These are phyloP conservation scores for Eubasilissa splendida DNA, from an alignment of 2,888 invertebrate genomes.

Conservation along the genomic window DNA sequence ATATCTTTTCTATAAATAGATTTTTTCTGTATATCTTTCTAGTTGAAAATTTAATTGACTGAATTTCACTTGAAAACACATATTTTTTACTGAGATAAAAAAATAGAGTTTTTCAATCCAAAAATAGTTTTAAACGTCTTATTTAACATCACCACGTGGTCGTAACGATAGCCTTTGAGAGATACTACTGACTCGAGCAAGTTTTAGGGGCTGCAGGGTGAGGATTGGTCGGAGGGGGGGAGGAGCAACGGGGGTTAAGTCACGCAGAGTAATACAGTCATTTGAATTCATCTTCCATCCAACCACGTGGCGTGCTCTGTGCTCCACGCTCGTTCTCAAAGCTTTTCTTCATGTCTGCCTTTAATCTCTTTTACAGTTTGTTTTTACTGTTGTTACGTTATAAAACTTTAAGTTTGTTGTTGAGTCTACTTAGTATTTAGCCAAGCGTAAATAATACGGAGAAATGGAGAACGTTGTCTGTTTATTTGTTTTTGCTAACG, in stretches of 20 bases:
- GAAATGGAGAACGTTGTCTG: too few relatives aligned
- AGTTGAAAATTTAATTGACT: too few relatives aligned
- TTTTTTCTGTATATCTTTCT: too few relatives aligned
- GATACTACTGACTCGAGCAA: slow-evolving; percentile 16
- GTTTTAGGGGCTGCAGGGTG: slow-evolving; percentile 39
- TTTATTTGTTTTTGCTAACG: too few relatives aligned
- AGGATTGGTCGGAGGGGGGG: slow-evolving; percentile 22
- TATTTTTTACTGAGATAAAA: too few relatives aligned
- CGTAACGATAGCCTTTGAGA: slow-evolving; percentile 3
- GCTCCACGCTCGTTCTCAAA: neutral
- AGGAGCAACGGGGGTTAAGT: slow-evolving; percentile 24
- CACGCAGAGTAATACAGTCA: slow-evolving; percentile 51
- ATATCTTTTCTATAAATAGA: too few relatives aligned
- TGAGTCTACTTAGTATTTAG: too few relatives aligned
- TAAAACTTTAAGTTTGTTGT: too few relatives aligned
- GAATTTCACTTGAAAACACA: too few relatives aligned
- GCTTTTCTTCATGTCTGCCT: too few relatives aligned
- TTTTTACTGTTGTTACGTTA: slow-evolving; percentile 7
- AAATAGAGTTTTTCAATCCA: too few relatives aligned
- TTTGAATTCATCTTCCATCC: slow-evolving; percentile 58
- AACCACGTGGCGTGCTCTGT: slow-evolving; percentile 2
- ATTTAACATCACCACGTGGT: slow-evolving; percentile 42
- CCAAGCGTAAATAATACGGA: too few relatives aligned
- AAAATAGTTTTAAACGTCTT: neutral
- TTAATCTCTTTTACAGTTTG: slow-evolving; percentile 14